Evolutionary conservation across 2,888 invertebrate species (phyloP).

Genomic region (Gnatocerus cornutus): DNA sequence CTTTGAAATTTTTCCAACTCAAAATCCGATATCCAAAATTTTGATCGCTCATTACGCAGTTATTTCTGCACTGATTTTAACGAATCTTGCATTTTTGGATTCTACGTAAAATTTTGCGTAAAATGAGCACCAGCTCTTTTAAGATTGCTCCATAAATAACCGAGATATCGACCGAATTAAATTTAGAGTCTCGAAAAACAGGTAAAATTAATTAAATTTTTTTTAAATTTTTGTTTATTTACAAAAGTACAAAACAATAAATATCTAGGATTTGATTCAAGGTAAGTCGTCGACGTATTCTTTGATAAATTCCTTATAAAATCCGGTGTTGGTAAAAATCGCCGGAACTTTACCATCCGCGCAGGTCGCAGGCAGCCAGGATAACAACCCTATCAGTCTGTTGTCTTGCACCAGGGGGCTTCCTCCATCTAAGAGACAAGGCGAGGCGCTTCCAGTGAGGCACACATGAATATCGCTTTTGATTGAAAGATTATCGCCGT

Average conservation of each 20-base stretch:
- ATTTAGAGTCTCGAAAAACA: no score
- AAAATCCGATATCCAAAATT: no score
- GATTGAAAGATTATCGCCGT: conserved; percentile 26
- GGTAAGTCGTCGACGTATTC: conserved; percentile 34
- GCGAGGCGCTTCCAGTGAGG: conserved; percentile 23
- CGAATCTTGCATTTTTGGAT: no score
- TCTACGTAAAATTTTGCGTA: no score
- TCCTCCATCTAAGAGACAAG: conserved; percentile 34
- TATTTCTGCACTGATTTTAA: no score
- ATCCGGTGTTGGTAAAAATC: conserved; percentile 35
- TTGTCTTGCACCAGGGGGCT: conserved; percentile 40
- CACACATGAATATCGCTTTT: conserved; percentile 34
- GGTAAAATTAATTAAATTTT: no score
- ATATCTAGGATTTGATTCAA: not conserved
- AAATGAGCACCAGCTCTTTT: no score
- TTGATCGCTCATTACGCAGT: no score
- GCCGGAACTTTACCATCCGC: conserved; percentile 18
- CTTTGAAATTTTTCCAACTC: no score
- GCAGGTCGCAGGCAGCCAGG: conserved; percentile 35
- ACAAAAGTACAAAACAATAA: not conserved
- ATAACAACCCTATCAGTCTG: conserved; percentile 32
- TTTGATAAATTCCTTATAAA: conserved; percentile 39
- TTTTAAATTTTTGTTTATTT: not conserved
- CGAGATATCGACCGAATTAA: no score
- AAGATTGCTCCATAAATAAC: no score